A percentile compares a stretch with the other conserved stretches of the same genome.
phyloP scores from a whole-genome alignment of 1,140 invertebrate species.

The Argopecten irradians region DNA sequence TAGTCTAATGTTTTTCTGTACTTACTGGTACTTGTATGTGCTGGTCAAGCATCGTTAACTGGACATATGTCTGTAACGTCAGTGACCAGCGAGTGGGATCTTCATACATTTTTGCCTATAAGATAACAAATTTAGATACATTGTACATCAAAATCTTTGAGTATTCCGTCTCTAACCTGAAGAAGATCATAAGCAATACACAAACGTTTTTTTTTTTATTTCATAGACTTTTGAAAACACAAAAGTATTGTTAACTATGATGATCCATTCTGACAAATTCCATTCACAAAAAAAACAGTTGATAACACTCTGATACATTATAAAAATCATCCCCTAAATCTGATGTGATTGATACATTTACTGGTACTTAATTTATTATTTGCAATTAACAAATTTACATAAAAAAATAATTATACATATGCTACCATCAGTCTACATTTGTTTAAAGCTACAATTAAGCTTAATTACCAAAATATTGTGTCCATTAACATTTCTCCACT shows the following conservation, averaged over 20 bases:
- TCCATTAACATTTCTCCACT: conserved; percentile 89
- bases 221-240: conserved; percentile 19
- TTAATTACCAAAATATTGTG: conserved; percentile 83
- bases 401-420: no score
- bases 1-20: not conserved
- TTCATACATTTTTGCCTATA: conserved; percentile 87
- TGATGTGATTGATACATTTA: no score
- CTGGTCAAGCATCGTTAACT: conserved; percentile 89
- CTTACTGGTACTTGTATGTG: conserved; percentile 81
- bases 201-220: no score
- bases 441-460: not conserved
- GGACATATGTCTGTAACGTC: conserved; percentile 92
- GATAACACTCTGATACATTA: no score
- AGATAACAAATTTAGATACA: conserved; percentile 32
- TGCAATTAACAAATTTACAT: no score
- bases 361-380: no score
- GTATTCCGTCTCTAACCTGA: not conserved
- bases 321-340: no score
- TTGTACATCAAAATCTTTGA: not conserved
- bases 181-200: no score
- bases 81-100: conserved; percentile 87
- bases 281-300: not conserved
- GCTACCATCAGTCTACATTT: no score
- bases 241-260: not conserved
- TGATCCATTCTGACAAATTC: not conserved